phyloP scores from a whole-genome alignment of 2,888 invertebrate species.

The Perithous albicinctus region DNA sequence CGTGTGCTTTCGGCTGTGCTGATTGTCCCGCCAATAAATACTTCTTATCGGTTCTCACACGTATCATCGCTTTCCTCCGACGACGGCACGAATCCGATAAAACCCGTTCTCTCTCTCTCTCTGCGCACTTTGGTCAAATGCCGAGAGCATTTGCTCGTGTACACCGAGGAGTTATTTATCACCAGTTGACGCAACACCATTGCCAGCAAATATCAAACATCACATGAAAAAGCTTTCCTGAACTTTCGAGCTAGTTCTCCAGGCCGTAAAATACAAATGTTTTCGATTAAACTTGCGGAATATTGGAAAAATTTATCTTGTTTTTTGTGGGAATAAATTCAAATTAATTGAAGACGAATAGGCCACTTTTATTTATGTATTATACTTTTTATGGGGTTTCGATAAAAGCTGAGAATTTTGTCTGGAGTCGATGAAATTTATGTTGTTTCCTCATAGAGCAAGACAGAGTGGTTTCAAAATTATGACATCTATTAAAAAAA shows the following conservation, averaged over 20 bases:
- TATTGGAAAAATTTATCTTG: neutral
- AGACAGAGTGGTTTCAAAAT: no score
- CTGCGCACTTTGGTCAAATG: conserved; percentile 18
- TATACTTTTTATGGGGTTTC: no score
- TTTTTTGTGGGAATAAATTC: no score
- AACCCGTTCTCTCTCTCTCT: conserved; percentile 9
- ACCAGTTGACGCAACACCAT: conserved; percentile 12
- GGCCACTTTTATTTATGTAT: no score
- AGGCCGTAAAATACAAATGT: neutral
- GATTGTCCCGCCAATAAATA: conserved; percentile 38
- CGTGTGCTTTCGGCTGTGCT: conserved; percentile 2
- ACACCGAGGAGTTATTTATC: conserved; percentile 24
- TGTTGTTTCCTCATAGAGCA: no score
- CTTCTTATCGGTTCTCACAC: conserved; percentile 38
- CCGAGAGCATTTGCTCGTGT: conserved; percentile 31
- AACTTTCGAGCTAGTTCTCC: neutral
- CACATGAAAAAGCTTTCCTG: conserved; percentile 3
- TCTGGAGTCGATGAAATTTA: no score
- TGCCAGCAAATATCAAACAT: neutral
- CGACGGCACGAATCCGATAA: conserved; percentile 21
- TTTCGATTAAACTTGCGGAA: neutral
- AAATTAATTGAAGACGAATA: no score
- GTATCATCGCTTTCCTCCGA: conserved; percentile 32
- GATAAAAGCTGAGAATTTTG: no score
- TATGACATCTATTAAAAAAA: neutral